These are phyloP conservation scores for Trachurus trachurus DNA, from an alignment of 2,797 vertebrate genomes.

Conservation along the genomic window DNA sequence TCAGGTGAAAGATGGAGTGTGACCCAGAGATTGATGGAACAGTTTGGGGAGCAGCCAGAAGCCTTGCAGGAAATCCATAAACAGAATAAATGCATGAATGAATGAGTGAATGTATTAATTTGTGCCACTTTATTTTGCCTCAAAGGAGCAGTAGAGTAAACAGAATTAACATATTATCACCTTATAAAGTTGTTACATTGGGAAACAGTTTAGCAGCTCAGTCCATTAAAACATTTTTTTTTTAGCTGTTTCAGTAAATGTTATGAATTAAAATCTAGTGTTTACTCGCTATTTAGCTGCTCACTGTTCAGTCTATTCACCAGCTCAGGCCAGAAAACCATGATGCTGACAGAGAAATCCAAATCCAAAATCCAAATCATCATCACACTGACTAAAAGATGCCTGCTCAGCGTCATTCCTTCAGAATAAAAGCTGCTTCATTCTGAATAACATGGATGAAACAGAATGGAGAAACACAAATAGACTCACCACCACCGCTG, in stretches of 20 bases:
- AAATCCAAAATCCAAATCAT: neutral
- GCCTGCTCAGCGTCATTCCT: constrained; percentile 1
- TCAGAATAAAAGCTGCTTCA: constrained; percentile 19
- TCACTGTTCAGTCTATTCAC: neutral
- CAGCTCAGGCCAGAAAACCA: neutral
- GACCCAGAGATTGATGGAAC: constrained; percentile 31
- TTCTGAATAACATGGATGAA: constrained; percentile 41
- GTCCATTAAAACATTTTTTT: neutral
- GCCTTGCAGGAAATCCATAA: constrained; percentile 1
- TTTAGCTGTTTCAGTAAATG: too few species aligned
- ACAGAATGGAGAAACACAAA: constrained; percentile 47
- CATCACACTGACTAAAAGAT: neutral
- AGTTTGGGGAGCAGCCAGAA: constrained; percentile 18
- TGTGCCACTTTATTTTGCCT: neutral
- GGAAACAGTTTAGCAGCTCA: neutral
- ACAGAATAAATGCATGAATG: constrained; percentile 17
- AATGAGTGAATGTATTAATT: constrained; percentile 10
- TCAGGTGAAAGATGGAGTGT: constrained; percentile 36
- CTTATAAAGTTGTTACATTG: neutral
- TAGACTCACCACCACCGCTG: constrained; percentile 27
- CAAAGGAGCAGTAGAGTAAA: neutral
- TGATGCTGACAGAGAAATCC: neutral
- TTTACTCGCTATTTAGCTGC: neutral
- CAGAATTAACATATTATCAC: neutral
- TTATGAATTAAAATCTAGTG: neutral